Evolutionary conservation across 2,797 vertebrate genomes (phyloP).

Genomic region (Peromyscus eremicus): DNA sequence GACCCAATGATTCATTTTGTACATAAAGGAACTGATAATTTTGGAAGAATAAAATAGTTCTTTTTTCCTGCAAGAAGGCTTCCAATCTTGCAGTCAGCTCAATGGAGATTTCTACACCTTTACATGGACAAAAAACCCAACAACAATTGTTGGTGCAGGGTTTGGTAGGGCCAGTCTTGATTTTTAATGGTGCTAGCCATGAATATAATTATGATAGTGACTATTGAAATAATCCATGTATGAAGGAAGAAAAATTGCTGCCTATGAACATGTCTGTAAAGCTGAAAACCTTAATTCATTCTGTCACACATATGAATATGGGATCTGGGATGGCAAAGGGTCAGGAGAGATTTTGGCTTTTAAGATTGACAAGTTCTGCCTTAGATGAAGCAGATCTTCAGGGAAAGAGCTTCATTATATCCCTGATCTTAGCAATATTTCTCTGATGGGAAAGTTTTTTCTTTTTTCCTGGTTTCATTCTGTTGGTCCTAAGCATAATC

Average conservation of each 20-base stretch:
- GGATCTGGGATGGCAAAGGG: neutral
- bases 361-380: conserved; percentile 56
- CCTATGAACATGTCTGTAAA: conserved; percentile 2
- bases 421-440: conserved; percentile 8
- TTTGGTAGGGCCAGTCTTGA: neutral
- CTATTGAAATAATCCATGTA: conserved; percentile 30
- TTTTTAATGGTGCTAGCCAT: neutral
- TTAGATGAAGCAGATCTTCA: conserved; percentile 42
- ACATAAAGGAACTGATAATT: neutral
- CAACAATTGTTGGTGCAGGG: neutral
- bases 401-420: conserved; percentile 63
- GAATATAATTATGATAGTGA: neutral
- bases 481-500: neutral
- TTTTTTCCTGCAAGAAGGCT: neutral
- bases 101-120: neutral
- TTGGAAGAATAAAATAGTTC: neutral
- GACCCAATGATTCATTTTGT: neutral
- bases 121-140: neutral
- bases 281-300: conserved; percentile 29
- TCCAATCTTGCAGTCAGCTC: neutral
- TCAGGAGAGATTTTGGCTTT: conserved; percentile 61
- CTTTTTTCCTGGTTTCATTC: conserved; percentile 64
- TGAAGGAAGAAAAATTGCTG: neutral
- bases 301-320: conserved; percentile 11
- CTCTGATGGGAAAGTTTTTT: conserved; percentile 65